phyloP scores from a whole-genome alignment of 2,113 vertebrate genomes.

The Nothocercus julius region DNA sequence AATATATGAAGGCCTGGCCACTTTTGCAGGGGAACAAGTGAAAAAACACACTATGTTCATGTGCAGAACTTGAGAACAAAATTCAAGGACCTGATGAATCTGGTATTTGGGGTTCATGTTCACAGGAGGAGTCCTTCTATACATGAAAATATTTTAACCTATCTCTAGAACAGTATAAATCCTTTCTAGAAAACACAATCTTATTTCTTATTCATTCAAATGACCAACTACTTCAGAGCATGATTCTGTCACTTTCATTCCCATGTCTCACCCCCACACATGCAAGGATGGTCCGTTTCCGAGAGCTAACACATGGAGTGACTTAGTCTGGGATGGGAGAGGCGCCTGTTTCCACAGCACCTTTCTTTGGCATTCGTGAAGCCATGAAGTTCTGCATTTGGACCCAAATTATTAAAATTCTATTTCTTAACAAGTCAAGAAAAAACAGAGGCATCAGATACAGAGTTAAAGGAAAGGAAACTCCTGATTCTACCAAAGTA shows the following conservation, averaged over 20 bases:
- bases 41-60: accelerated
- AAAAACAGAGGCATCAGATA: not conserved
- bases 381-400: not conserved
- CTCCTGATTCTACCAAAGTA: not conserved
- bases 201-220: not conserved
- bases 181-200: not conserved
- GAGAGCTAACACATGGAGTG: not conserved
- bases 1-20: not conserved
- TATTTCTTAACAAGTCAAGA: not conserved
- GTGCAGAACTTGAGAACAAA: not conserved
- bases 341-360: not conserved
- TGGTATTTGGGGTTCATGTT: not conserved
- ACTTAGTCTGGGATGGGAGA: not conserved
- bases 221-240: not conserved
- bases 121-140: not conserved
- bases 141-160: not conserved
- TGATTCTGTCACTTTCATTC: not conserved
- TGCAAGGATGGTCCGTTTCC: not conserved
- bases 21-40: not conserved
- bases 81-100: not conserved
- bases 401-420: not conserved
- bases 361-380: not conserved
- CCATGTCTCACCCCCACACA: no score
- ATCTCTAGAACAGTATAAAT: not conserved
- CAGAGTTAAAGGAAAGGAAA: not conserved